Evolutionary conservation across 2,113 vertebrate genomes (phyloP).

Genomic region (Pungitius pungitius): DNA sequence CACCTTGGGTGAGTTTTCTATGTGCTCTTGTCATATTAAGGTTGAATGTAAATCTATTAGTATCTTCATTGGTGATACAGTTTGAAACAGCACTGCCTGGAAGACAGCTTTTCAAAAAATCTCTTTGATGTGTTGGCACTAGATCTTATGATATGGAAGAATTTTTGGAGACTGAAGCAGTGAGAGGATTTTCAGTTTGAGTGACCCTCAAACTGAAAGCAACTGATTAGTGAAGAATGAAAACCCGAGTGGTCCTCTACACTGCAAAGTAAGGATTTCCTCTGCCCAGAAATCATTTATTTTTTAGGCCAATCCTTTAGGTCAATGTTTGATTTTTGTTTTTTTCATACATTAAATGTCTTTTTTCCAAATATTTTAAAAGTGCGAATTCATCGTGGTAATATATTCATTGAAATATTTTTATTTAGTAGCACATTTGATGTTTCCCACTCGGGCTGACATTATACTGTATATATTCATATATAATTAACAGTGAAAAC

Average conservation of each 20-base stretch:
- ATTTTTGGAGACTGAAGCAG: slow-evolving; percentile 34
- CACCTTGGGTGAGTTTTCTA: slow-evolving; percentile 41
- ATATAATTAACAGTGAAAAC: slow-evolving; percentile 2
- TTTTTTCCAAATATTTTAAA: neutral
- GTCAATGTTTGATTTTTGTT: slow-evolving; percentile 17
- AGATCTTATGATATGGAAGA: slow-evolving; percentile 47
- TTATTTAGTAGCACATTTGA: neutral
- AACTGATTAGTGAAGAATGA: slow-evolving; percentile 51
- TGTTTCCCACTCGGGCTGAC: neutral
- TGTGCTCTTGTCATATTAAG: slow-evolving; percentile 49
- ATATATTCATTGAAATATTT: neutral
- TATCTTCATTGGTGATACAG: slow-evolving; percentile 37
- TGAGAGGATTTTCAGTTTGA: slow-evolving; percentile 54
- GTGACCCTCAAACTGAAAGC: slow-evolving; percentile 63
- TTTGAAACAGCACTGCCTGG: slow-evolving; percentile 41
- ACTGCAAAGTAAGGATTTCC: slow-evolving; percentile 1
- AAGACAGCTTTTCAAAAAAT: slow-evolving; percentile 46
- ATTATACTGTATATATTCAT: neutral
- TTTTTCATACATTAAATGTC: slow-evolving; percentile 18
- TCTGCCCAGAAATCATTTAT: slow-evolving; percentile 7
- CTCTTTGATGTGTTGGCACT: slow-evolving; percentile 53
- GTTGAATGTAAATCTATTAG: slow-evolving; percentile 53
- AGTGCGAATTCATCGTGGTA: neutral
- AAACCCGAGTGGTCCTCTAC: slow-evolving; percentile 33
- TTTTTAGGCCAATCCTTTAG: slow-evolving; percentile 18